Conservation (phyloP, 2,888 invertebrate genomes). For the Cryptocephalus primarius region DNA sequence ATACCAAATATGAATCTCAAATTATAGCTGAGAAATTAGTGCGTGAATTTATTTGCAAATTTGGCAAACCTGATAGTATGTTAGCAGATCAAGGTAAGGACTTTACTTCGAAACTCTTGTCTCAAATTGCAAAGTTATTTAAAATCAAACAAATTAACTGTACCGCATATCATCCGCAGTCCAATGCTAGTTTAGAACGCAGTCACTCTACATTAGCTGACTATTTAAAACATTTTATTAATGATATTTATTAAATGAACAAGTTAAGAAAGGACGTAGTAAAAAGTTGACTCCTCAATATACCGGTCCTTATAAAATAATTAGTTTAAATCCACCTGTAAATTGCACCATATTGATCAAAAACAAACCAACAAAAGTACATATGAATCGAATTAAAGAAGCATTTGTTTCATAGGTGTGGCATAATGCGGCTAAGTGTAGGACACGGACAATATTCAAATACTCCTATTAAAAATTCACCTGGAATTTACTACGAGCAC, state of each 20-base stretch:
- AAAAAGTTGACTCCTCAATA: conserved; percentile 10
- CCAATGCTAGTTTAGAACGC: conserved; percentile 5
- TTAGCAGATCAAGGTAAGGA: conserved; percentile 30
- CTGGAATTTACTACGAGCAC: conserved; percentile 8
- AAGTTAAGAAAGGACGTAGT: conserved; percentile 4
- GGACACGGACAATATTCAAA: neutral
- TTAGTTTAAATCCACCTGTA: conserved; percentile 5
- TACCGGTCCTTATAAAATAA: conserved; percentile 8
- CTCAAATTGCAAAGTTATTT: conserved; percentile 23
- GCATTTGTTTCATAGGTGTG: conserved; percentile 10
- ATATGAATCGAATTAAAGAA: conserved; percentile 9
- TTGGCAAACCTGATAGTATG: conserved; percentile 12
- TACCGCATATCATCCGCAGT: conserved; percentile 25
- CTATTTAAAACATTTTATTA: conserved; percentile 23
- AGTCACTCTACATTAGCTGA: conserved; percentile 3
- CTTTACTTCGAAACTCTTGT: conserved; percentile 26
- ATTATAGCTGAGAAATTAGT: conserved; percentile 19
- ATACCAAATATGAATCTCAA: conserved; percentile 20
- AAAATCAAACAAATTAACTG: conserved; percentile 21
- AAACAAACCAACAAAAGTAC: conserved; percentile 10
- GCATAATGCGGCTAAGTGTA: neutral
- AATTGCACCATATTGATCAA: conserved; percentile 1
- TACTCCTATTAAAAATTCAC: neutral
- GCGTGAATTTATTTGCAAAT: conserved; percentile 15
- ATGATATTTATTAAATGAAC: conserved; percentile 8